phyloP scores from a whole-genome alignment of 2,888 invertebrate genomes.

The Anarsia innoxiella region DNA sequence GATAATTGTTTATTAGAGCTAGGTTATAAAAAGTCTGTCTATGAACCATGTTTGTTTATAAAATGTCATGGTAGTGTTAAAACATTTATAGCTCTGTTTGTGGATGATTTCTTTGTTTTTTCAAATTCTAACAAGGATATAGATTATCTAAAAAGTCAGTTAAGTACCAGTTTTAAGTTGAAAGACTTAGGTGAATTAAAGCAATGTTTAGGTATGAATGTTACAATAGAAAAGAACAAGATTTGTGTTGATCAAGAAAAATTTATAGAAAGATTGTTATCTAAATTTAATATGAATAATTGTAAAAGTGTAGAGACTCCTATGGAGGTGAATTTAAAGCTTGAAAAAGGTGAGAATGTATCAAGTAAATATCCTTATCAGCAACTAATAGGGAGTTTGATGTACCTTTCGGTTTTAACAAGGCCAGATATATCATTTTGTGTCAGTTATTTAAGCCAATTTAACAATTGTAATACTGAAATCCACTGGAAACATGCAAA shows the following conservation, averaged over 20 bases:
- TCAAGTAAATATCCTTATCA: slow-evolving; percentile 15
- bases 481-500: slow-evolving; percentile 15
- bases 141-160: slow-evolving; percentile 5
- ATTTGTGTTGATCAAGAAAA: slow-evolving; percentile 13
- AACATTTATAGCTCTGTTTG: slow-evolving; percentile 3
- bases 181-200: slow-evolving; percentile 18
- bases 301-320: slow-evolving; percentile 14
- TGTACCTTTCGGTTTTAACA: slow-evolving; percentile 12
- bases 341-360: slow-evolving; percentile 9
- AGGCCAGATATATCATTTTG: slow-evolving; percentile 12
- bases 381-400: slow-evolving; percentile 13
- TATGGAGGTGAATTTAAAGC: slow-evolving; percentile 13
- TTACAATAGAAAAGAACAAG: slow-evolving; percentile 11
- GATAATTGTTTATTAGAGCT: slow-evolving; percentile 11
- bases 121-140: not conserved
- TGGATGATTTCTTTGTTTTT: slow-evolving; percentile 6
- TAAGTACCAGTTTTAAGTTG: slow-evolving; percentile 9
- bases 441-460: slow-evolving; percentile 14
- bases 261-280: slow-evolving; percentile 10
- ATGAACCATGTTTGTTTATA: slow-evolving; percentile 3
- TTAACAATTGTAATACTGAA: slow-evolving; percentile 13
- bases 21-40: not conserved
- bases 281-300: slow-evolving; percentile 12
- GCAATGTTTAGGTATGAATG: slow-evolving; percentile 17
- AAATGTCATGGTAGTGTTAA: not conserved